Evolutionary conservation across 2,113 vertebrate species (phyloP).

Genomic region (Gallinago undulata): DNA sequence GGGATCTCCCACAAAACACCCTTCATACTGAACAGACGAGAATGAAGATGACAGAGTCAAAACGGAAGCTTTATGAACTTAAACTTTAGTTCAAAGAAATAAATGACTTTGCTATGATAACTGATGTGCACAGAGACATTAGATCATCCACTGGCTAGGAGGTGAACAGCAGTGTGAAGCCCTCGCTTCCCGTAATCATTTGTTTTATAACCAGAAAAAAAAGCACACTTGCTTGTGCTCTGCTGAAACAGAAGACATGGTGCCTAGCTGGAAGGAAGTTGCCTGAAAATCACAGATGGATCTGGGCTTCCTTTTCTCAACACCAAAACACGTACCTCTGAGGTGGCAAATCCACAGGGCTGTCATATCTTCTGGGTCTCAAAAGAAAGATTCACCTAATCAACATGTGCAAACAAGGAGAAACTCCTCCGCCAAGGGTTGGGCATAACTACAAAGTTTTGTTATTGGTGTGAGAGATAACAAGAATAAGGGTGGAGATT

Average conservation of each 20-base stretch:
- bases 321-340: neutral
- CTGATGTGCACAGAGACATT: neutral
- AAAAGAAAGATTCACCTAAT: neutral
- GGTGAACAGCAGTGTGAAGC: neutral
- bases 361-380: neutral
- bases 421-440: neutral
- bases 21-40: neutral
- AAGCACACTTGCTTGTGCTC: neutral
- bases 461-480: neutral
- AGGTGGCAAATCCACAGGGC: rapidly evolving
- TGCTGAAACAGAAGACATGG: rapidly evolving
- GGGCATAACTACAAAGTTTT: neutral
- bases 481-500: neutral
- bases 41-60: neutral
- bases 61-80: neutral
- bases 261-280: neutral
- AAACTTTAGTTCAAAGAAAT: neutral
- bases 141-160: neutral
- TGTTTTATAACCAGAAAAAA: neutral
- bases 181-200: neutral
- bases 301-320: neutral
- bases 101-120: neutral
- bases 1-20: neutral
- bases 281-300: neutral
- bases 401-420: neutral